Evolutionary conservation across 2,888 invertebrate species (phyloP).

Genomic region (Pterostichus niger): DNA sequence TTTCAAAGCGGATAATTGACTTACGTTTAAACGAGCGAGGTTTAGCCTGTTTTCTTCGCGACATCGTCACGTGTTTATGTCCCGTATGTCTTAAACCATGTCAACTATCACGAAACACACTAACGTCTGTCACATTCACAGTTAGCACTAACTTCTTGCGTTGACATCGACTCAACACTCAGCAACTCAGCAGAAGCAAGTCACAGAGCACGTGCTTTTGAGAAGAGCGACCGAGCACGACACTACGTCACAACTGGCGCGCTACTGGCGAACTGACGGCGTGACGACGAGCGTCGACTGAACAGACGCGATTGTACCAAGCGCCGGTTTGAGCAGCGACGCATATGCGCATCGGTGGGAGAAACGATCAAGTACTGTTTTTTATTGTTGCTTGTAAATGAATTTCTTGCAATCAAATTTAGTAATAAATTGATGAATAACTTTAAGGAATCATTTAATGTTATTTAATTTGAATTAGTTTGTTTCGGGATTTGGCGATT

Average conservation of each 20-base stretch:
- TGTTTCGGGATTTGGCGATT: too few species aligned
- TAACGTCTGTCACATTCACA: not conserved
- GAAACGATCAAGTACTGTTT: not conserved
- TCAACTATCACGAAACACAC: not conserved
- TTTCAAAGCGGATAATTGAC: slow-evolving; percentile 22
- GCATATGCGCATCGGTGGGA: not conserved
- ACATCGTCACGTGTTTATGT: slow-evolving; percentile 47
- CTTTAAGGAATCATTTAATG: too few species aligned
- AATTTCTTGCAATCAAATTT: too few species aligned
- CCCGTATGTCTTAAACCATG: slow-evolving; percentile 13
- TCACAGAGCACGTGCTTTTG: slow-evolving; percentile 9
- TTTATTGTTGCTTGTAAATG: too few species aligned
- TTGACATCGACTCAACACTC: too few species aligned
- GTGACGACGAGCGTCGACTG: not conserved
- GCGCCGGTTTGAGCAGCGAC: not conserved
- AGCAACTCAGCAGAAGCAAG: too few species aligned
- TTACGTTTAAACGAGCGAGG: slow-evolving; percentile 64
- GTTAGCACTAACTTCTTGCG: too few species aligned
- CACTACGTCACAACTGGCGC: slow-evolving; percentile 1
- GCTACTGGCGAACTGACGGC: not conserved
- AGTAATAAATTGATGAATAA: too few species aligned
- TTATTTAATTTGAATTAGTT: too few species aligned
- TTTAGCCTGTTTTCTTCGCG: slow-evolving; percentile 63
- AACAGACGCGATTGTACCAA: not conserved
- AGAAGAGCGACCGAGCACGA: not conserved